Conservation (phyloP, 2,113 vertebrate species). For the Hemicordylus capensis region DNA sequence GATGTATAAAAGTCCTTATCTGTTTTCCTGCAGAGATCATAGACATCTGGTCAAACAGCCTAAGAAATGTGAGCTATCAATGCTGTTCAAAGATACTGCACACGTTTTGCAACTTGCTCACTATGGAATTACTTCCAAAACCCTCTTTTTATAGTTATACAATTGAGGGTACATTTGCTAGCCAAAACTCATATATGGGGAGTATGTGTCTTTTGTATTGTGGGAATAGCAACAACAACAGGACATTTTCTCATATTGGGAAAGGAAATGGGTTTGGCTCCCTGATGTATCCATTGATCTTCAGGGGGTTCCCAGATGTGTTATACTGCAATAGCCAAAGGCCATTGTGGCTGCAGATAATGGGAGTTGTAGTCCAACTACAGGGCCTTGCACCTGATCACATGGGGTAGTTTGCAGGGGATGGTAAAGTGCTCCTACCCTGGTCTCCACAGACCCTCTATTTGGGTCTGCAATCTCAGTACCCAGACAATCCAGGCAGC, state of each 20-base stretch:
- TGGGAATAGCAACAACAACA: not conserved
- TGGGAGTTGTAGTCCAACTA: no score
- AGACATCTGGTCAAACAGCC: constrained; percentile 5
- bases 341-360: no score
- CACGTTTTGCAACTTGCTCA: not conserved
- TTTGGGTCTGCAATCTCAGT: no score
- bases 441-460: no score
- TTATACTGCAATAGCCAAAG: no score
- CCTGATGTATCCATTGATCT: no score
- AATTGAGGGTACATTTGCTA: not conserved
- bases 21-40: not conserved
- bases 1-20: not conserved
- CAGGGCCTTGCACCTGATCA: no score
- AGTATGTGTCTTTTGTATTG: not conserved
- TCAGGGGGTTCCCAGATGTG: no score
- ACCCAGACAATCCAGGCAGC: no score
- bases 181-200: no score
- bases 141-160: not conserved
- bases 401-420: no score
- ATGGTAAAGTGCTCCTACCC: no score
- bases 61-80: not conserved
- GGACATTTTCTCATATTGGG: not conserved
- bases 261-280: not conserved
- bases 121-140: constrained; percentile 22
- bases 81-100: constrained; percentile 14